Evolutionary conservation across 2,888 invertebrate genomes (phyloP).

Genomic region (Bhutanitis thaidina): DNA sequence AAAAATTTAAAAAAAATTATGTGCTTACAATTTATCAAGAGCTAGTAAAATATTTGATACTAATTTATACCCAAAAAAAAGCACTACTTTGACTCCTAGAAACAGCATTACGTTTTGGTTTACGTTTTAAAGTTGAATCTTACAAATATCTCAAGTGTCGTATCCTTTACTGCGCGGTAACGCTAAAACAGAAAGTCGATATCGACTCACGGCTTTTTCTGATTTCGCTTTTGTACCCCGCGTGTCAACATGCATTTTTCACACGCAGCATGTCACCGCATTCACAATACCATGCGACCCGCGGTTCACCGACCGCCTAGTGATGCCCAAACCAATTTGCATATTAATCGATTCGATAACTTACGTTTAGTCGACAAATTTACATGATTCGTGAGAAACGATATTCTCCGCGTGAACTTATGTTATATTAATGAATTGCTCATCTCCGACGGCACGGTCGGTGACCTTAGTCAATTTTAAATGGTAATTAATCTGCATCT

Average conservation of each 20-base stretch:
- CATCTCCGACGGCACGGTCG: constrained; percentile 54
- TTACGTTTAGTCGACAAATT: constrained; percentile 78
- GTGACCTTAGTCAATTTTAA: constrained; percentile 64
- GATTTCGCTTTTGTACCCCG: constrained; percentile 41
- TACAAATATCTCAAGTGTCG: too few species aligned
- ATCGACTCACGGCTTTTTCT: constrained; percentile 18
- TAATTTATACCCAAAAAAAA: too few species aligned
- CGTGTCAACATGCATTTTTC: constrained; percentile 81
- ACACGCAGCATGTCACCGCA: constrained; percentile 88
- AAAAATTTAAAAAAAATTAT: too few species aligned
- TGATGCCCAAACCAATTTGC: constrained; percentile 73
- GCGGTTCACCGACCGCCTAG: constrained; percentile 73
- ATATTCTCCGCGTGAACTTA: constrained; percentile 73
- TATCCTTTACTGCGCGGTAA: too few species aligned
- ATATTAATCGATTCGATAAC: constrained; percentile 79
- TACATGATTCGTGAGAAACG: constrained; percentile 79
- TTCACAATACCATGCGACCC: constrained; percentile 70
- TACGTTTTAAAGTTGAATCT: too few species aligned
- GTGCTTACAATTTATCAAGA: too few species aligned
- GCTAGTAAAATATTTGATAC: too few species aligned
- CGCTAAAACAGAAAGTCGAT: constrained; percentile 14
- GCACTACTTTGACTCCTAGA: too few species aligned
- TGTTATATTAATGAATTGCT: constrained; percentile 79
- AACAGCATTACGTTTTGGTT: too few species aligned
- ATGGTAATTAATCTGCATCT: constrained; percentile 34